Evolutionary conservation across 2,888 invertebrate genomes (phyloP), one percentile per base, ranked within the genome.

Genomic region (Adelognathus sp.): DNA sequence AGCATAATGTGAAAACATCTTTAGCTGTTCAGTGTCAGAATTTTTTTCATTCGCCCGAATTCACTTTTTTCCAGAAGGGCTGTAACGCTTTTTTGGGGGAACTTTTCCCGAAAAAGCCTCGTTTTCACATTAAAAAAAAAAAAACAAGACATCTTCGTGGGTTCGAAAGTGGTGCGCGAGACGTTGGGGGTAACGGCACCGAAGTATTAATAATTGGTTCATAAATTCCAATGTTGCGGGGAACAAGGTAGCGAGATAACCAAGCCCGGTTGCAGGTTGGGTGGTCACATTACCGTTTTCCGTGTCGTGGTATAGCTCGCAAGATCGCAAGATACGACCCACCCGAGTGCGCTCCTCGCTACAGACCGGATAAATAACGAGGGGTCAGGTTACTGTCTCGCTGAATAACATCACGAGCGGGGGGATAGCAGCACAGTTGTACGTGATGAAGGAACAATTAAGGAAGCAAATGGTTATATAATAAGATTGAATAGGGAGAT

Each of bases 321-420:
- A 27, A 63, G 69, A 78, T 73, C 74, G 70, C 7, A 18, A 74
- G 74, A 78, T 78, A 74, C 24, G 56, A 56, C 67, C n/a, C 36
- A 29, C 24, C 33, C 39, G 27, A 3, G 46, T 18, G 21, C 16
- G 46, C 11, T 36, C 64, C 69, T 64, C 58, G 52, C 52, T n/a
- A 33, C 64, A 78, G 58, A 50, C 64, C 21, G 33, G 69, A 74
- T 74, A 74, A 78, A 74, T 74, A 74, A 78, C 74, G 64, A 70
- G 63, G 33, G 58, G 58, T 74, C 74, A 54, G 41, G 41, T 73
- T 66, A 50, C 31, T 11, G 27, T 64, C 36, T 33, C 16, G 29
- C 27, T 14, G 44, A 27, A 44, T 60, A 29, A 18, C 29, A 61
- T 18, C 31, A 7, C 56, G 39, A 24, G 3, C 58, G 39, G n/a